Evolutionary conservation across 2,888 invertebrate genomes (phyloP).

Genomic region (Amorpha juglandis): DNA sequence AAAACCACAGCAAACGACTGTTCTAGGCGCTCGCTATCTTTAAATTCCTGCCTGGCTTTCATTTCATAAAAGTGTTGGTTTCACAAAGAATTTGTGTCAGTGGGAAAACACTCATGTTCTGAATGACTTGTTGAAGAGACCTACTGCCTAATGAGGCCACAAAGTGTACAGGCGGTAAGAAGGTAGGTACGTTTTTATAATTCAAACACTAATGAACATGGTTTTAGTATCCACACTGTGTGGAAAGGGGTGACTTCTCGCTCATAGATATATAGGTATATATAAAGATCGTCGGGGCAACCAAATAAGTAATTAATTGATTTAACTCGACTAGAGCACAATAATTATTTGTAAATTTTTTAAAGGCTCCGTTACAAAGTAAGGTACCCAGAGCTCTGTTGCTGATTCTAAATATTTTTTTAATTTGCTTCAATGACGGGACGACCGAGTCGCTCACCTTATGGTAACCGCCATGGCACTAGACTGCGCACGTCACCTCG

Average conservation of each 20-base stretch:
- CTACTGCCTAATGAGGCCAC: conserved; percentile 27
- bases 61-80: conserved; percentile 26
- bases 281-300: no score
- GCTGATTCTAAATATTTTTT: no score
- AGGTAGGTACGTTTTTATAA: conserved; percentile 17
- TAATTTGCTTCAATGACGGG: no score
- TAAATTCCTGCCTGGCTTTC: conserved; percentile 20
- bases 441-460: no score
- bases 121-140: conserved; percentile 26
- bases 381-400: no score
- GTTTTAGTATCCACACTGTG: not conserved
- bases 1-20: not conserved
- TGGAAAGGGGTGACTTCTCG: not conserved
- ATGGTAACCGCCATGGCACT: no score
- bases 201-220: conserved; percentile 12
- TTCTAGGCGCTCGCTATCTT: conserved; percentile 14
- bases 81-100: conserved; percentile 30
- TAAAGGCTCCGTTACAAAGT: no score
- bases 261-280: not conserved
- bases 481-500: no score
- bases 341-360: no score
- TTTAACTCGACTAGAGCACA: no score
- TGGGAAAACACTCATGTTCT: conserved; percentile 25
- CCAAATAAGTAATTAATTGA: no score
- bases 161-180: not conserved